phyloP scores from a whole-genome alignment of 1,140 invertebrate species.

The Caenorhabditis remanei region DNA sequence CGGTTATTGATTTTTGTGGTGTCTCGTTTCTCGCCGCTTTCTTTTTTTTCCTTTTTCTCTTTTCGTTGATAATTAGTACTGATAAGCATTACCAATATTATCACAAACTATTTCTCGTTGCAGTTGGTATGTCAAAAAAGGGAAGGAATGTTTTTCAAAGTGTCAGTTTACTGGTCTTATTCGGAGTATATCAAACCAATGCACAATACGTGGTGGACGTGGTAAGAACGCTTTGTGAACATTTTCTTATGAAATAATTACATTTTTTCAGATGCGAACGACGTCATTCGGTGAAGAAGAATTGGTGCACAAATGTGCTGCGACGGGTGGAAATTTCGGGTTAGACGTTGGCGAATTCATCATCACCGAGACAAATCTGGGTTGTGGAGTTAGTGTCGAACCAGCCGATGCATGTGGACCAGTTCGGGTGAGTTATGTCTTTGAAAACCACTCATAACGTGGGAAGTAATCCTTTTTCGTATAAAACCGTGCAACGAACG shows the following conservation, averaged over 20 bases:
- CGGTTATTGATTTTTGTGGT: not conserved
- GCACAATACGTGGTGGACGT: conserved; percentile 43
- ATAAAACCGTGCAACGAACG: too few species aligned
- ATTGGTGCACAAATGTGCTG: conserved; percentile 70
- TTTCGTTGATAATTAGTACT: not conserved
- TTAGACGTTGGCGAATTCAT: conserved; percentile 64
- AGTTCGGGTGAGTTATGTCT: conserved; percentile 62
- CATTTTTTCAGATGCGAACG: conserved; percentile 26
- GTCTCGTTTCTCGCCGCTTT: not conserved
- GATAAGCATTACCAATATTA: not conserved
- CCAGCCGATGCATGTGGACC: conserved; percentile 72
- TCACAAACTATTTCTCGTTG: not conserved
- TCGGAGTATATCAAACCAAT: conserved; percentile 26
- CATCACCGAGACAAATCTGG: conserved; percentile 69
- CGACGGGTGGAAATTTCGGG: conserved; percentile 76
- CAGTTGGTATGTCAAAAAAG: conserved; percentile 42
- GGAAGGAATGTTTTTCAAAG: conserved; percentile 37
- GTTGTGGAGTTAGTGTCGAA: conserved; percentile 71
- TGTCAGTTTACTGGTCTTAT: conserved; percentile 21
- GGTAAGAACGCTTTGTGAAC: not conserved
- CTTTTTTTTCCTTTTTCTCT: not conserved
- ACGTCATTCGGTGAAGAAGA: conserved; percentile 41
- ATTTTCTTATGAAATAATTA: not conserved
- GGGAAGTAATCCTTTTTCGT: too few species aligned
- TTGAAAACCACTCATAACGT: too few species aligned